Evolutionary conservation across 2,888 invertebrate species (phyloP).

Genomic region (Dasysyrphus albostriatus): DNA sequence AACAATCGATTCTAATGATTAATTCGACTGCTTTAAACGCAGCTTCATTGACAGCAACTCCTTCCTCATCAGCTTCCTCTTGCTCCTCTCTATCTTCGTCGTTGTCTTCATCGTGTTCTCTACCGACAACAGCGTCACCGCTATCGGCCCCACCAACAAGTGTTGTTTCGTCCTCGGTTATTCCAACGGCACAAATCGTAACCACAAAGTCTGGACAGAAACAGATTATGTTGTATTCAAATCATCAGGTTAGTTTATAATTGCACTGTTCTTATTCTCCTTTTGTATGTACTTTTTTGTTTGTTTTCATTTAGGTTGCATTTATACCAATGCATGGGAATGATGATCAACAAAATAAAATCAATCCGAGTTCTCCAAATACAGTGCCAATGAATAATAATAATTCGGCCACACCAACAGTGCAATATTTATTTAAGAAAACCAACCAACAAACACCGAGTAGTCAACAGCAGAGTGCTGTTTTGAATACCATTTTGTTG

Average conservation of each 20-base stretch:
- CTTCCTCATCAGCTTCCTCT: constrained; percentile 43
- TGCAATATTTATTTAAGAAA: constrained; percentile 82
- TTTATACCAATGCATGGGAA: constrained; percentile 76
- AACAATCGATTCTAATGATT: constrained; percentile 74
- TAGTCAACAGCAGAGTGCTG: constrained; percentile 44
- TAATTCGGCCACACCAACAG: constrained; percentile 75
- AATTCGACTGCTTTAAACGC: constrained; percentile 74
- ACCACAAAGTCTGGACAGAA: constrained; percentile 79
- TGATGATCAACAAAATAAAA: constrained; percentile 71
- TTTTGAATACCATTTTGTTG: constrained; percentile 72
- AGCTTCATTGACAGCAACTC: constrained; percentile 66
- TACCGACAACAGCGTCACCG: constrained; percentile 77
- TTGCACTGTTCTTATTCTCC: neutral
- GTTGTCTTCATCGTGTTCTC: constrained; percentile 43
- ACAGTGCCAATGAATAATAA: constrained; percentile 69
- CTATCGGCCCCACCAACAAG: constrained; percentile 77
- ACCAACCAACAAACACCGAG: constrained; percentile 77
- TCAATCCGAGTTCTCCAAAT: constrained; percentile 68
- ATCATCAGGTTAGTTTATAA: constrained; percentile 80
- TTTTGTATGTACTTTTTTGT: neutral
- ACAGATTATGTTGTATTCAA: constrained; percentile 81
- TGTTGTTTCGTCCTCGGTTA: constrained; percentile 70
- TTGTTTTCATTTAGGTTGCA: constrained; percentile 67
- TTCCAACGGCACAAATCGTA: constrained; percentile 73
- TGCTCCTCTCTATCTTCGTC: constrained; percentile 48